Evolutionary conservation across 2,888 invertebrate genomes (phyloP), one percentile per base, ranked within the genome.

Genomic region (Fragum whitleyi): DNA sequence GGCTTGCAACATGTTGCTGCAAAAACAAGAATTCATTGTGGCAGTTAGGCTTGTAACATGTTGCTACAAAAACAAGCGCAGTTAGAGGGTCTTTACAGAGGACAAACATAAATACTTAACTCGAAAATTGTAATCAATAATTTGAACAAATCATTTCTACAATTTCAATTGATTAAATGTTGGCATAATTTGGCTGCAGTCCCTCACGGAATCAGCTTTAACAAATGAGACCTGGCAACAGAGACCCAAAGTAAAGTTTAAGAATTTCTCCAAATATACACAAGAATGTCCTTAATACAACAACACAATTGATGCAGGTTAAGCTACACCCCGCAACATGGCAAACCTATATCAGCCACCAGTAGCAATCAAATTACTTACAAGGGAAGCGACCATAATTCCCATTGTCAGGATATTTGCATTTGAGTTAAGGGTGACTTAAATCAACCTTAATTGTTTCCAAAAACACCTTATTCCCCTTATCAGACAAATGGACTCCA

Each of bases 341-440:
- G 57, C 57, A 23, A n/a, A 23, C 23, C 57, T 23, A 57, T 57
- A 57, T 23, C 57, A n/a, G 57, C 57, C 57, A 57, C 57, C 57
- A 57, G 23, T 26, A 26, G 9, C 9, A 57, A n/a, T 51, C n/a
- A 51, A 51, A 14, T 51, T 21, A 16, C 21, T 36, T 3, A 36
- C 3, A 36, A 3, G 7, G 57, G 23, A n/a, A 9, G 11, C 11
- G 57, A 23, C 57, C 57, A 57, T 2, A 57, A 3, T 26, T 14
- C 9, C 21, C 14, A 57, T 57, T 57, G n/a, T 57, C 23, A 57
- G 57, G 57, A 23, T 57, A 57, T 16, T n/a, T 26, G 26, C 5
- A 23, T 3, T 26, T 26, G 57, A 57, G n/a, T 5, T 57, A 26
- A 21, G 19, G 14, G 1, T 57, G 21, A n/a, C 11, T 6, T 57